phyloP scores from a whole-genome alignment of 2,113 vertebrate genomes.

The Nanorana parkeri region DNA sequence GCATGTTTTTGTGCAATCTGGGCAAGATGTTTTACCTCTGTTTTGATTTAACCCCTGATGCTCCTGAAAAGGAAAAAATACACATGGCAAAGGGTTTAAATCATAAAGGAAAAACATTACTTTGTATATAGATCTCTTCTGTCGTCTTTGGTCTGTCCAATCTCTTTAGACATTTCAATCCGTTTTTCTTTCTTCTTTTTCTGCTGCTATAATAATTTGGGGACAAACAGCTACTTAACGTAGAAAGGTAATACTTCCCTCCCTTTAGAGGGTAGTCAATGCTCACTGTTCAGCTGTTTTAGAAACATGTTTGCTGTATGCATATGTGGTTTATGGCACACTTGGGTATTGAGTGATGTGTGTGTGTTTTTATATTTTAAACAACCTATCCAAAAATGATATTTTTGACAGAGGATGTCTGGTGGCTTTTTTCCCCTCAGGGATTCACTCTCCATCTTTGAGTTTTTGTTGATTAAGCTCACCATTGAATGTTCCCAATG shows the following conservation, averaged over 20 bases:
- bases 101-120: not conserved
- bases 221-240: slow-evolving; percentile 14
- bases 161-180: slow-evolving; percentile 39
- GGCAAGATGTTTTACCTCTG: slow-evolving; percentile 32
- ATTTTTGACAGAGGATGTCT: no score
- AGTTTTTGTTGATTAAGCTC: no score
- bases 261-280: no score
- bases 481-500: no score
- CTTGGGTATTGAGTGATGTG: no score
- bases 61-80: not conserved
- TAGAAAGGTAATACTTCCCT: slow-evolving; percentile 43
- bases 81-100: slow-evolving; percentile 13
- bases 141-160: slow-evolving; percentile 1
- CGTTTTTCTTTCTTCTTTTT: slow-evolving; percentile 10
- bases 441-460: no score
- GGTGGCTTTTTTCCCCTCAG: no score
- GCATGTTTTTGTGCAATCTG: slow-evolving; percentile 41
- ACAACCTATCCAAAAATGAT: no score
- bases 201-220: slow-evolving; percentile 47
- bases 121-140: slow-evolving; percentile 1
- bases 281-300: not conserved
- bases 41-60: slow-evolving; percentile 39
- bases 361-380: no score
- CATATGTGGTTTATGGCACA: not conserved
- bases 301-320: not conserved